These are phyloP conservation scores for Aleiodes alternator DNA, from an alignment of 2,888 invertebrate genomes.

Conservation along the genomic window DNA sequence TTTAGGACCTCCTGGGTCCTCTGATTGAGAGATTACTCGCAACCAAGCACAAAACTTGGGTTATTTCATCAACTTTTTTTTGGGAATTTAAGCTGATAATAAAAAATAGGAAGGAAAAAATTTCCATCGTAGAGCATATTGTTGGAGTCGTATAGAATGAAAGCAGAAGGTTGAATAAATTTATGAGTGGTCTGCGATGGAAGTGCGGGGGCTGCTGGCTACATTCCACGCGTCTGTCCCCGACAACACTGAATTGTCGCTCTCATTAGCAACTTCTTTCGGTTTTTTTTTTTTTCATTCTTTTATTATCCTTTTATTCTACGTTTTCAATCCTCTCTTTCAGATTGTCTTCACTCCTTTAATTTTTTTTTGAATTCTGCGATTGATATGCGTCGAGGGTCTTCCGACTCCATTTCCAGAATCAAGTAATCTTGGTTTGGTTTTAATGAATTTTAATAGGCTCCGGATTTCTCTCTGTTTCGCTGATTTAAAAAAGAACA, in stretches of 20 bases:
- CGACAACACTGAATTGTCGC: constrained; percentile 47
- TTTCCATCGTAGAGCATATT: constrained; percentile 58
- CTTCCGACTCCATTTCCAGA: constrained; percentile 69
- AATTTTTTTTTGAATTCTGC: constrained; percentile 34
- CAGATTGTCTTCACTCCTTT: too few species aligned
- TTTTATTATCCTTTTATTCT: constrained; percentile 3
- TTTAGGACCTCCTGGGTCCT: too few species aligned
- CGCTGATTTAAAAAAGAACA: neutral
- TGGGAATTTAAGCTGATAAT: neutral
- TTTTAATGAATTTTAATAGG: constrained; percentile 71
- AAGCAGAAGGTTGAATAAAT: constrained; percentile 69
- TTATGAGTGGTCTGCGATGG: constrained; percentile 65
- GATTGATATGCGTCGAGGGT: constrained; percentile 69
- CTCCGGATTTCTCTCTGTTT: constrained; percentile 15
- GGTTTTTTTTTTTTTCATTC: neutral
- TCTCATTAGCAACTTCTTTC: constrained; percentile 44
- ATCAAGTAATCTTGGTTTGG: constrained; percentile 56
- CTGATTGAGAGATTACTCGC: constrained; percentile 25
- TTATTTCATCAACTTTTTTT: too few species aligned
- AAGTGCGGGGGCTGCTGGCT: constrained; percentile 36
- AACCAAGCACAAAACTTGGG: constrained; percentile 62
- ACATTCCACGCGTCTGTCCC: constrained; percentile 42
- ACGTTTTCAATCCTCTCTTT: neutral
- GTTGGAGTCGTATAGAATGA: constrained; percentile 68
- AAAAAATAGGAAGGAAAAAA: neutral